Evolutionary conservation across 2,888 invertebrate species (phyloP), one percentile per base, ranked within the genome.

Genomic region (Macrophya alboannulata): DNA sequence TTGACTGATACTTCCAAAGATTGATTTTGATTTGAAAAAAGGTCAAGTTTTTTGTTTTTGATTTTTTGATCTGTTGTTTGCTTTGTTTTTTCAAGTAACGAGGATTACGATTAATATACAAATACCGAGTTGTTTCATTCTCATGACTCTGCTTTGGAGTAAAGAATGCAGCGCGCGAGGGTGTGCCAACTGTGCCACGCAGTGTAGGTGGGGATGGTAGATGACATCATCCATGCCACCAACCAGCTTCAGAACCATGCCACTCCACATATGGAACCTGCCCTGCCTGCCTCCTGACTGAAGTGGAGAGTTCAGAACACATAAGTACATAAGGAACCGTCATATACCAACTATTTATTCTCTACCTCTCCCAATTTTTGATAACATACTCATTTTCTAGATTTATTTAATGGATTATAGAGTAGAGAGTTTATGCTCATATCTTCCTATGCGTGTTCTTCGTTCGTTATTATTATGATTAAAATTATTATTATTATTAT

Each of bases 131-230:
- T 93, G 91, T 92, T 93, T 93, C 92, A 93, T 93, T 93, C 93
- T 92, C 93, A 93, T 93, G 93, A 93, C 93, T 93, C 93, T 93
- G 93, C 92, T 93, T 93, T 93, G 93, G 93, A 93, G 93, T 93
- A 92, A 93, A 93, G 93, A 93, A 93, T 93, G 93, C 93, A 92
- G 93, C 92, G 93, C 93, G 93, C 93, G 91, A 90, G 92, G 93
- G 93, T 93, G 93, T 93, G 92, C 93, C 93, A 93, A 93, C 92
- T 90, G 93, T 93, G 93, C 93, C 92, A 91, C 92, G 92, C 92
- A 91, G 92, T 93, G 93, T 93, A 92, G 92, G 91, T 92, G 93
- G 91, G 91, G 92, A 92, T 93, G 93, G 92, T 92, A 92, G 93
- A 93, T 93, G 93, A 92, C 92, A 92, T 92, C 93, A 92, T 92